Percentiles rank a stretch among this genome's conserved stretches.
Conservation (phyloP, 2,113 vertebrate genomes). For the Crocuta crocuta region DNA sequence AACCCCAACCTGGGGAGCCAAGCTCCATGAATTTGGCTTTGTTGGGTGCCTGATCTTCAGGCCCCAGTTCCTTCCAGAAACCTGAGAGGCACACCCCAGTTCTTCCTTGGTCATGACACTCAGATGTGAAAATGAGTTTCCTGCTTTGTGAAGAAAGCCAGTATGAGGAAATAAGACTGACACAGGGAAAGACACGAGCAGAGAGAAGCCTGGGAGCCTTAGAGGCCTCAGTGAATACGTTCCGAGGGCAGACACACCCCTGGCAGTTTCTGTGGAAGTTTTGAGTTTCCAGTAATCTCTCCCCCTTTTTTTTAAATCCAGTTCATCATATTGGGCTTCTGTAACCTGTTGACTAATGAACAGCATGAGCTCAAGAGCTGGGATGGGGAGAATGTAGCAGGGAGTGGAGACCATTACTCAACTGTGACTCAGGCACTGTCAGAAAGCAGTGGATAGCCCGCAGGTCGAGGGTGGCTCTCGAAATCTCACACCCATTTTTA, state of each 20-base stretch:
- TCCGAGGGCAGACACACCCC: not conserved
- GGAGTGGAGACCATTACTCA: not conserved
- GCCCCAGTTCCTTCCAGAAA: not conserved
- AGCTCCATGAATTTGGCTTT: rapidly evolving
- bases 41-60: not conserved
- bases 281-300: not conserved
- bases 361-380: not conserved
- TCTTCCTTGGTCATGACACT: not conserved
- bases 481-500: not conserved
- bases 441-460: rapidly evolving
- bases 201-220: not conserved
- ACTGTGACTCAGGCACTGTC: not conserved
- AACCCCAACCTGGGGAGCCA: no score
- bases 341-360: not conserved
- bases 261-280: not conserved
- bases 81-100: not conserved
- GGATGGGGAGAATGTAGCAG: not conserved
- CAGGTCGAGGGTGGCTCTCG: rapidly evolving
- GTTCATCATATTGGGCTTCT: not conserved
- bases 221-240: not conserved
- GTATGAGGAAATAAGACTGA: not conserved
- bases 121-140: not conserved
- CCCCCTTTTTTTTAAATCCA: not conserved
- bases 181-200: not conserved
- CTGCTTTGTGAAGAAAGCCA: not conserved